Base-by-base conservation (phyloP, 2,888 invertebrate genomes). In the Melipona beecheii region DNA sequence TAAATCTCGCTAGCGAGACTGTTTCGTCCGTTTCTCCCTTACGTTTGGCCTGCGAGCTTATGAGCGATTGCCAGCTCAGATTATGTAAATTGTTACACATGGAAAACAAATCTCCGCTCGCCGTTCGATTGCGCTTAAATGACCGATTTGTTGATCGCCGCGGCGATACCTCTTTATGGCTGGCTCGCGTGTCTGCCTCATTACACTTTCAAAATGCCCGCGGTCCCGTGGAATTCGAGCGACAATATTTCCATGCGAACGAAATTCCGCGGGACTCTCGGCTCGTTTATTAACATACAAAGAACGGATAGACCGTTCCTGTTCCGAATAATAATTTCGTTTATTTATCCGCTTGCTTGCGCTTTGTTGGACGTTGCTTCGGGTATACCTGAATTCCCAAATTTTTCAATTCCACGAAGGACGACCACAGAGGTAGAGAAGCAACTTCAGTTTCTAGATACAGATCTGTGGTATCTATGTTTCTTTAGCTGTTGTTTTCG, bases 61-160 rank as follows among this genome's bases (percentile, higher is more conserved):
- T 9, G 17, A 31, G 60, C 68, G 71, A 81, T 65, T 43, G 73
- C 65, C 21, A 85, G 86, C 90, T 88, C 17, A 82, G 81, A 91
- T 92, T 92, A 92, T 92, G 91, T 90, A 91, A 92, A 92, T 92
- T 85, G 87, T 90, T 90, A 86, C 86, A 87, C 75, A 73, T 72
- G 65, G 64, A 62, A 66, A 77, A 77, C 77, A 77, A 81, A 81
- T 86, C 83, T 78, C 78, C 65, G 77, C 52, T 60, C 62, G 65
- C 64, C 60, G 17, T 70, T 78, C 76, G 75, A 72, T 78, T 68
- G 71, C 68, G 66, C 60, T 72, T 62, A 80, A 78, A 75, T 74
- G 74, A 73, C 75, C 68, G 81, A 87, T 85, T 85, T 79, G 84
- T 86, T 84, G 83, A 86, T 83, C 81, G 65, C 43, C 2, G 11